phyloP scores from a whole-genome alignment of 2,113 vertebrate species.

The Aramus guarauna region DNA sequence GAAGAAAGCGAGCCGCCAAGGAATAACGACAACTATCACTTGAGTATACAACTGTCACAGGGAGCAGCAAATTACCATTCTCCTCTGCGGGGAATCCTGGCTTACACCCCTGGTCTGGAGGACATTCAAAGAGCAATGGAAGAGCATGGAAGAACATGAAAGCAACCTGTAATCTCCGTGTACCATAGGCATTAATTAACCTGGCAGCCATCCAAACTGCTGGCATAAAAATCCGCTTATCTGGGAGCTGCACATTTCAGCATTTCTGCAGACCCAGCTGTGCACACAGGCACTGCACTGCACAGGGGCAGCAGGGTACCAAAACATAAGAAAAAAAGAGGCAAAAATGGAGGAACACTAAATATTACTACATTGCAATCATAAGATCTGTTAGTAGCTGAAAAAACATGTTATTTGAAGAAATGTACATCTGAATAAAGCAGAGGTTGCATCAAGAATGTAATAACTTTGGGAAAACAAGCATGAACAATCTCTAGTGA shows the following conservation, averaged over 20 bases:
- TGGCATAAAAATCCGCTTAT: constrained; percentile 50
- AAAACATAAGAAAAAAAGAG: background rate
- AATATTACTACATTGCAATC: background rate
- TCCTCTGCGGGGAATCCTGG: background rate
- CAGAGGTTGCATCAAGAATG: background rate
- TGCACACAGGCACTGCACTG: background rate
- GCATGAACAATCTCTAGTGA: background rate
- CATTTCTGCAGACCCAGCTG: background rate
- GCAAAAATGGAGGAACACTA: background rate
- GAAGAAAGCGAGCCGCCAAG: background rate
- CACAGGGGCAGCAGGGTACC: background rate
- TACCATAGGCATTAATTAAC: constrained; percentile 42
- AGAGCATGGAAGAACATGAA: constrained; percentile 58
- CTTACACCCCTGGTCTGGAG: background rate
- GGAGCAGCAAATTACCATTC: background rate
- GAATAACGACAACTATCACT: constrained; percentile 15
- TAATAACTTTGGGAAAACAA: background rate
- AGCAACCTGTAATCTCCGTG: constrained; percentile 45
- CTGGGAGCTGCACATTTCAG: constrained; percentile 46
- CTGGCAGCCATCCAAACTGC: constrained; percentile 28
- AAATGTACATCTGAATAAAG: background rate
- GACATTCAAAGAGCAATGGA: constrained; percentile 22
- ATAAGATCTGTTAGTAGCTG: background rate
- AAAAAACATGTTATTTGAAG: background rate
- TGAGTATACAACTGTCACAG: background rate